A percentile compares a stretch with the other conserved stretches of the same genome.
phyloP scores from a whole-genome alignment of 2,888 invertebrate genomes.

The Drosophila greeni region DNA sequence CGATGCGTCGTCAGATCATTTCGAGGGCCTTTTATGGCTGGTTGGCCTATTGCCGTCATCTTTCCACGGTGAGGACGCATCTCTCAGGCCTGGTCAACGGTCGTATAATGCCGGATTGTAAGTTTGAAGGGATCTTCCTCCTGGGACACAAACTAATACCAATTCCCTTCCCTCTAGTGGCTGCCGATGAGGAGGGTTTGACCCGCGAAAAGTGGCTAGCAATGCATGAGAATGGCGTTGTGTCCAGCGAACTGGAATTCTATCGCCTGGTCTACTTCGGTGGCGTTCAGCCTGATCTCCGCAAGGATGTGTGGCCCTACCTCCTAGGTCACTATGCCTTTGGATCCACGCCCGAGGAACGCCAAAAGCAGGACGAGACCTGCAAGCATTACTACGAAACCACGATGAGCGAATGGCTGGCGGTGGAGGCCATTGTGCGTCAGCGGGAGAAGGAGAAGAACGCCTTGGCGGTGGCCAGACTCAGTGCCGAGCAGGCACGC shows the following conservation, averaged over 20 bases:
- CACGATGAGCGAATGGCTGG: slow-evolving; percentile 96
- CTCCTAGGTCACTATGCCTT: slow-evolving; percentile 90
- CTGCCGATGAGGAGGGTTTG: slow-evolving; percentile 84
- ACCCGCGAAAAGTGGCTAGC: slow-evolving; percentile 88
- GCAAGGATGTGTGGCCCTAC: slow-evolving; percentile 93
- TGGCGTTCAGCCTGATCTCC: slow-evolving; percentile 88
- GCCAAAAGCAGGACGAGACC: slow-evolving; percentile 83
- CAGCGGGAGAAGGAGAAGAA: slow-evolving; percentile 90
- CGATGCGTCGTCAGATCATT: slow-evolving; percentile 96
- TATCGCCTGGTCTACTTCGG: slow-evolving; percentile 92
- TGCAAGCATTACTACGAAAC: slow-evolving; percentile 90
- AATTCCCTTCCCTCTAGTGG: slow-evolving; percentile 78
- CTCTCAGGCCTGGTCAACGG: slow-evolving; percentile 92
- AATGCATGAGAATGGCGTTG: slow-evolving; percentile 83
- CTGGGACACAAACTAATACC: background rate
- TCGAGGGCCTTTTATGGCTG: slow-evolving; percentile 97
- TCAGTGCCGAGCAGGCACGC: slow-evolving; percentile 79
- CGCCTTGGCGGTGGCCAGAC: slow-evolving; percentile 88
- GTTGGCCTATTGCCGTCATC: slow-evolving; percentile 95
- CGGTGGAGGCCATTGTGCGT: slow-evolving; percentile 94
- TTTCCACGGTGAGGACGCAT: slow-evolving; percentile 95
- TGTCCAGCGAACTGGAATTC: slow-evolving; percentile 85
- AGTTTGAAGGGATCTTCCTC: slow-evolving; percentile 27
- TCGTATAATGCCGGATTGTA: slow-evolving; percentile 84
- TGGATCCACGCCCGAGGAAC: slow-evolving; percentile 84